Base-by-base conservation (phyloP, 1,140 invertebrate species). In the Harpegnathos saltator region DNA sequence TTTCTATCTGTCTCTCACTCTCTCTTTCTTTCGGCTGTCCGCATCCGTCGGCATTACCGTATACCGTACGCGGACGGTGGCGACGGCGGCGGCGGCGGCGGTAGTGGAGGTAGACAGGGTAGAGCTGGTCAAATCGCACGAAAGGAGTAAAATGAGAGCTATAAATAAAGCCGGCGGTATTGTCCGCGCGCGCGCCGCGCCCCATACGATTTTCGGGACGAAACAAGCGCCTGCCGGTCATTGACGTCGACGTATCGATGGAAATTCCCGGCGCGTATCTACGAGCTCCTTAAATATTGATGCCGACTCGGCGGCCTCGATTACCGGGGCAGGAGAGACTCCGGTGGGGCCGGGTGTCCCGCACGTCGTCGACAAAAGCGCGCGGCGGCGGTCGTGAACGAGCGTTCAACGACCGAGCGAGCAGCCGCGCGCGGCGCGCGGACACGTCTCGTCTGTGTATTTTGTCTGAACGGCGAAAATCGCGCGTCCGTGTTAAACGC, bases 81-180 rank as follows among this genome's bases (percentile, higher is more conserved):
- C 9, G 38, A n/a, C n/a, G n/a, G n/a, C n/a, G n/a, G n/a, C n/a
- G n/a, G n/a, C n/a, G n/a, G 33, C 33, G 33, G 33, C 33, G 33
- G 33, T 7, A 7, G 33, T 33, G 7, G 33, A n/a, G n/a, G n/a
- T n/a, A n/a, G n/a, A n/a, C n/a, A n/a, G n/a, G n/a, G 33, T 61
- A 48, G 11, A 69, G 48, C 17, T 38, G 75, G 65, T 80, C 78
- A 82, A 82, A 82, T 82, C 69, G 78, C 78, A 74, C 69, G 69
- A 74, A 62, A 82, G 38, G 78, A 74, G 69, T 74, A 62, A 82
- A n/a, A 82, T 69, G 78, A 82, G 78, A 44, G 19, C 44, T 26
- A 62, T 74, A 74, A 82, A 82, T 82, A 82, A 82, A 80, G 52
- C 48, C 65, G 52, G 22, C 65, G 17, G 33, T 71, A 80, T 80